phyloP scores from a whole-genome alignment of 1,140 invertebrate species.

The Pissodes strobi region DNA sequence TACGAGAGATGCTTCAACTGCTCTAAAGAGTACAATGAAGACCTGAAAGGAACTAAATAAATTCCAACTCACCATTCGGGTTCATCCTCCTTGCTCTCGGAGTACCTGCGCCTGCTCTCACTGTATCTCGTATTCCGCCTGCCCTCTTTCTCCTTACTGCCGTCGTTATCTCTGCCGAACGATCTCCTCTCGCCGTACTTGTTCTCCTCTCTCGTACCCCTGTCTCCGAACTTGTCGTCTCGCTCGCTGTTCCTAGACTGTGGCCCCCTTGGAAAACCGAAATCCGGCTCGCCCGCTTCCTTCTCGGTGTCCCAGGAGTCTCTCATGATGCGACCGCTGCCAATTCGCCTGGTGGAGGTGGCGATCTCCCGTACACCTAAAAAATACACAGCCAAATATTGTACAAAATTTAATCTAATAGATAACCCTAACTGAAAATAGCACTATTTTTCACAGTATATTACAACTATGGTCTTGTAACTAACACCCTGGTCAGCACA shows the following conservation, averaged over 20 bases:
- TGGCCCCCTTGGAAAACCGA: conserved; percentile 22
- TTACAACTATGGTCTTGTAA: background rate
- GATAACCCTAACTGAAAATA: too few relatives aligned
- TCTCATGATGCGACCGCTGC: conserved; percentile 76
- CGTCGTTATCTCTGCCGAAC: conserved; percentile 55
- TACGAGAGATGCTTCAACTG: background rate
- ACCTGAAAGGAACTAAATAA: background rate
- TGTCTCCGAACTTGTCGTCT: conserved; percentile 43
- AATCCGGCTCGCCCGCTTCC: conserved; percentile 48
- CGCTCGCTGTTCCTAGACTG: conserved; percentile 52
- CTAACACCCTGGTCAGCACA: background rate
- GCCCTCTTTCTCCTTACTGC: conserved; percentile 55
- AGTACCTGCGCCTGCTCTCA: conserved; percentile 59
- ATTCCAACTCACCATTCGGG: conserved; percentile 62
- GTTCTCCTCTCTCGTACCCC: too few relatives aligned
- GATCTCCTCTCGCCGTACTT: conserved; percentile 52
- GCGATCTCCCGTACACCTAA: conserved; percentile 44
- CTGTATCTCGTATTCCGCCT: conserved; percentile 43
- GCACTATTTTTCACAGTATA: too few relatives aligned
- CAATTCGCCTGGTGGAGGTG: conserved; percentile 66
- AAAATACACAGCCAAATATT: too few relatives aligned
- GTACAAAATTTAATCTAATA: too few relatives aligned
- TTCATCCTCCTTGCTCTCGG: conserved; percentile 62
- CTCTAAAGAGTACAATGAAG: too few relatives aligned
- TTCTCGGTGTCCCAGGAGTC: conserved; percentile 64